Evolutionary conservation across 2,113 vertebrate species (phyloP).

Genomic region (Craseonycteris thonglongyai): DNA sequence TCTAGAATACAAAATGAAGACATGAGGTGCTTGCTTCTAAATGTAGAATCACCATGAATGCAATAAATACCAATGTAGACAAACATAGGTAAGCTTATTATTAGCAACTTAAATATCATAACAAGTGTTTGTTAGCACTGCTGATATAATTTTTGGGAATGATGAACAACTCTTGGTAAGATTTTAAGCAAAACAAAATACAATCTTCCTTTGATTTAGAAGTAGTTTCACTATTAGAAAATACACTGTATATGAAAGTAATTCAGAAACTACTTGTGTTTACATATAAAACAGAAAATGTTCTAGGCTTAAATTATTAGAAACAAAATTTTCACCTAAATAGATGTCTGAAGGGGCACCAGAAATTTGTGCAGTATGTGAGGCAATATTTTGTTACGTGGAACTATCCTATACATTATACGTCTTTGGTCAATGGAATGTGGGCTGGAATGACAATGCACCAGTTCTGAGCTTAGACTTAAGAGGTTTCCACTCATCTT

Average conservation of each 20-base stretch:
- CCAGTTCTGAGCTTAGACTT: background rate
- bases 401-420: rapidly evolving
- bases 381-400: background rate
- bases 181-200: background rate
- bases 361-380: background rate
- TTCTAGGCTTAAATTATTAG: background rate
- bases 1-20: background rate
- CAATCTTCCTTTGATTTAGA: background rate
- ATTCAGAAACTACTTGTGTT: background rate
- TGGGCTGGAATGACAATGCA: background rate
- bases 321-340: background rate
- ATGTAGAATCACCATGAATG: background rate
- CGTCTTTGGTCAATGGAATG: background rate
- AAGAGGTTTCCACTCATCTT: background rate
- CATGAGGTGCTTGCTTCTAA: background rate
- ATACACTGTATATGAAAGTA: background rate
- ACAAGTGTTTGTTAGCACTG: background rate
- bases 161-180: background rate
- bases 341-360: rapidly evolving
- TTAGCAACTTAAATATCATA: background rate
- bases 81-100: background rate
- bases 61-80: background rate
- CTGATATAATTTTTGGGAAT: background rate
- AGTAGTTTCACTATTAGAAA: background rate
- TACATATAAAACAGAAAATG: background rate